Base-by-base conservation (phyloP, 2,888 invertebrate species). In the Phania funesta region DNA sequence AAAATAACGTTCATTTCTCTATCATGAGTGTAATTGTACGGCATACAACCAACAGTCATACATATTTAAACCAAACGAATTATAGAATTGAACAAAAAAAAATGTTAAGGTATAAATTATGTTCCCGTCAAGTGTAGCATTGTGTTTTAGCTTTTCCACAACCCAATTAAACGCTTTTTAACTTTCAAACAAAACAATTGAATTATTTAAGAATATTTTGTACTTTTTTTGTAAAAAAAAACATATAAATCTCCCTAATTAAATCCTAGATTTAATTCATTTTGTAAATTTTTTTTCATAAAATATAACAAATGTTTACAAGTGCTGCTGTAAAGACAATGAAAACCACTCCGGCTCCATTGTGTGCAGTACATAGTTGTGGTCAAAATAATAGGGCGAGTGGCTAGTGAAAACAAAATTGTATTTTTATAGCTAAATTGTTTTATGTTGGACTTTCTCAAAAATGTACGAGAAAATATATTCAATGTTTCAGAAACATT, bases 261-360 rank as follows among this genome's bases (percentile, higher is more conserved):
- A 78, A 78, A 71, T 78, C 29, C 64, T 26, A 65, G 18, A 64
- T 58, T 58, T 78, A 78, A 78, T 71, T 64, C 62, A 62, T 38
- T 16, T 38, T 20, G n/a, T 20, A n/a, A n/a, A n/a, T 20, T 20
- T 9, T 13, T 46, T n/a, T 38, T 38, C 20, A 8, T 35, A 11
- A 50, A 38, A 20, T 1, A 56, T 20, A 74, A 67, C 29, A 76
- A 67, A 38, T 67, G 50, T 24, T 41, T 6, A 50, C 41, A 68
- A 60, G 60, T 68, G 68, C 41, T 60, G 67, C 18, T 44, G 26
- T 58, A 50, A 60, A 65, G 32, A 35, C 35, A 46, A 35, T 54
- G 11, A 11, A 74, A 74, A 16, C 16, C 24, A 60, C 44, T 62
- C 3, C 9, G 24, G 9, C 11, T 50, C 3, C n/a, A 46, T 60